Base-by-base conservation (phyloP, 2,888 invertebrate species). In the Fragum sueziense region DNA sequence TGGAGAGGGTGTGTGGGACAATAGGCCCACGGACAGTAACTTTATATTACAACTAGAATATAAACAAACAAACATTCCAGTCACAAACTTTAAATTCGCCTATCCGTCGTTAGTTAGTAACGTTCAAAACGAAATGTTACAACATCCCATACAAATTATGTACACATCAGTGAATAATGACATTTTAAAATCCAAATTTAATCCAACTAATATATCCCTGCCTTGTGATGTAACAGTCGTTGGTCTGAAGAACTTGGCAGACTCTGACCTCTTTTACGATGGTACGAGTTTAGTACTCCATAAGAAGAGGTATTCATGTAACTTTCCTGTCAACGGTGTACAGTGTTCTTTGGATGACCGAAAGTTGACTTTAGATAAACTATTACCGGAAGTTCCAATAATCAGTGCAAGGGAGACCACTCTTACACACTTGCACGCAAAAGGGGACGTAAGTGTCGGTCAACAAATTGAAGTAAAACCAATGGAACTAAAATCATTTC, bases 1-100 rank as follows among this genome's bases (percentile, higher is more conserved):
- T 11, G 91, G 91, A 1, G 91, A 91, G 70, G 91, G 91, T 0
- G 87, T 93, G 1, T 79, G 83, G 69, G 93, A 93, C 84, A 91
- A 90, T 74, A 87, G 88, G 76, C 86, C 82, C 29, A 88, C 89
- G 1, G 83, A 84, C 27, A 89, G 86, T 75, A 79, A 85, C 20
- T 91, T 92, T 77, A 69, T 89, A 54, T 79, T 92, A 22, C 84
- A 90, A 59, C 54, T 91, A n/a, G 92, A 92, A 74, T 74, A 81
- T n/a, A 85, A 79, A 75, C 62, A 70, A 33, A 29, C 69, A 34
- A 34, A 27, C 22, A 59, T 67, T 70, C 62, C 77, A 67, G 71
- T 68, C 29, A 67, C 69, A 41, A 76, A 80, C 59, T 51, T 61
- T 29, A 71, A 81, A 29, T 73, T 79, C 62, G 78, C 88, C 33